Evolutionary conservation across 2,797 vertebrate species (phyloP).

Genomic region (Mormyrus proboscirostris): DNA sequence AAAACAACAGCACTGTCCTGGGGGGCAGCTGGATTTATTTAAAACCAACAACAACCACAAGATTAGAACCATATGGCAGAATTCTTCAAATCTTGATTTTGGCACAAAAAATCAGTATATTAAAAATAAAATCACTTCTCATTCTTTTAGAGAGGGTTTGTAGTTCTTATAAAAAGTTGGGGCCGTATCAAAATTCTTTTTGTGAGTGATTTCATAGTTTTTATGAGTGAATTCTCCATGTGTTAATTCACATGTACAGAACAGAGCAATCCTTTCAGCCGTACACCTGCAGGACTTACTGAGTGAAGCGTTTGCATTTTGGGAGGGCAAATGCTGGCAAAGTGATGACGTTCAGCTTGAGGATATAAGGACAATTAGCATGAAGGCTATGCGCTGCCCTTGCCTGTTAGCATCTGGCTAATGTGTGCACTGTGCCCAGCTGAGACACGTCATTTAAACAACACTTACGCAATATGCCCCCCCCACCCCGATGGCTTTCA

Average conservation of each 20-base stretch:
- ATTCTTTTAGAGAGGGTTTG: not conserved
- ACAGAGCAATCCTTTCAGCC: not conserved
- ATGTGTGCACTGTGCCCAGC: not conserved
- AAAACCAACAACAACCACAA: not conserved
- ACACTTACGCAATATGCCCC: not conserved
- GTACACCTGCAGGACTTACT: not conserved
- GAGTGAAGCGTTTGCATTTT: not conserved
- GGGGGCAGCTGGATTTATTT: not conserved
- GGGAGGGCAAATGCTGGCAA: not conserved
- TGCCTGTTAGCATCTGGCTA: not conserved
- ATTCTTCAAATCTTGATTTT: constrained; percentile 12
- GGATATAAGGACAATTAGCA: not conserved
- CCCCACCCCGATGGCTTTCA: not conserved
- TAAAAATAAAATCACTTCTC: not conserved
- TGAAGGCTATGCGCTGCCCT: not conserved
- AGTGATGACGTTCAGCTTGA: not conserved
- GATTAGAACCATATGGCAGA: constrained; percentile 28
- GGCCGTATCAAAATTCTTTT: not conserved
- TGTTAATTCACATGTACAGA: not conserved
- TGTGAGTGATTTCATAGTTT: not conserved
- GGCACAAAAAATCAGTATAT: not conserved
- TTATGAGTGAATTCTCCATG: not conserved
- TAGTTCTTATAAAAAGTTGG: not conserved
- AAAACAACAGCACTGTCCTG: not conserved
- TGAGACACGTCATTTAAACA: not conserved